These are phyloP conservation scores for Ascidia mentula DNA, from an alignment of 23 tunicate genomes.

Conservation along the genomic window DNA sequence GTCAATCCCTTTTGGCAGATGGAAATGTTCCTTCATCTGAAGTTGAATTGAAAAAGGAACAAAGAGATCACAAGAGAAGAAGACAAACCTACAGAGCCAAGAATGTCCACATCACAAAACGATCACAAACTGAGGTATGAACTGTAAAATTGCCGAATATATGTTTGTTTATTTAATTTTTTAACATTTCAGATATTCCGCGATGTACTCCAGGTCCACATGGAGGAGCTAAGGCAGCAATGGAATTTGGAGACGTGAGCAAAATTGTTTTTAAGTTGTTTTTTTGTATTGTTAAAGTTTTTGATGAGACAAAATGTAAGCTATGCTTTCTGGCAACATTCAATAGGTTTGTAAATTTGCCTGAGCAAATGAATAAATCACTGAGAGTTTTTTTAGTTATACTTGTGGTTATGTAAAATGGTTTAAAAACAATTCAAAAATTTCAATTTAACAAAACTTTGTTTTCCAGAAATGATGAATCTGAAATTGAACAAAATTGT, in stretches of 20 bases:
- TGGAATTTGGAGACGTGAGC: constrained; percentile 35
- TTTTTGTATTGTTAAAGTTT: neutral
- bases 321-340: no score
- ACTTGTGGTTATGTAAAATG: no score
- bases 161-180: neutral
- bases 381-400: no score
- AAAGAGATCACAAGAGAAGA: constrained; percentile 66
- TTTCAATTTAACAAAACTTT: no score
- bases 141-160: neutral
- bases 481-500: no score
- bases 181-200: constrained; percentile 33
- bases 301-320: no score
- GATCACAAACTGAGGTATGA: constrained; percentile 76
- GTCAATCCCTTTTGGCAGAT: no score
- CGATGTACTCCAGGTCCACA: constrained; percentile 59
- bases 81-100: constrained; percentile 81
- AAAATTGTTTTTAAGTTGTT: neutral
- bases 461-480: no score
- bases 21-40: constrained; percentile 20
- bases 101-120: constrained; percentile 81
- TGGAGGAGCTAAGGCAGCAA: constrained; percentile 50
- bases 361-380: no score
- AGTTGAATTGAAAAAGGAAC: constrained; percentile 45
- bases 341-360: no score
- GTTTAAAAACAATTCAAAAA: no score